A percentile compares a stretch with the other conserved stretches of the same genome.
Evolutionary conservation across 2,888 invertebrate species (phyloP).

Genomic region (Oasisia sp.): DNA sequence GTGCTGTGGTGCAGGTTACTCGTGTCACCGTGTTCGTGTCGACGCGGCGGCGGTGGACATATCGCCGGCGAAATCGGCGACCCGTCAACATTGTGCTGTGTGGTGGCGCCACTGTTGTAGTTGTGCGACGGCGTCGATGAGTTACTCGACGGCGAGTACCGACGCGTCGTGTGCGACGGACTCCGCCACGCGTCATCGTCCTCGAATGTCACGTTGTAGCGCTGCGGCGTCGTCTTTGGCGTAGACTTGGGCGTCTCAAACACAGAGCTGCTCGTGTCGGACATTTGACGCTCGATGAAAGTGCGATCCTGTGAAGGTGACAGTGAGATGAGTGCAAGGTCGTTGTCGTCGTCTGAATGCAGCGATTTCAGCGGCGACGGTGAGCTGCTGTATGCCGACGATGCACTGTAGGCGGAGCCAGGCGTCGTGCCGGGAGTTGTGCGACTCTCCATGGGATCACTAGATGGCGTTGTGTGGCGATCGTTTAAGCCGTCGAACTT

Average conservation of each 20-base stretch:
- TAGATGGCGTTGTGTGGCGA: slow-evolving; percentile 32
- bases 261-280: slow-evolving; percentile 53
- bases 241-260: slow-evolving; percentile 53
- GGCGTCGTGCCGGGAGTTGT: slow-evolving; percentile 34
- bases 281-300: slow-evolving; percentile 54
- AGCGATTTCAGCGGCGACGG: slow-evolving; percentile 26
- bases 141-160: slow-evolving; percentile 82
- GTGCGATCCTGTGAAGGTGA: slow-evolving; percentile 38
- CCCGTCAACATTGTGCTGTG: not conserved
- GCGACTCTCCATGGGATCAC: slow-evolving; percentile 39
- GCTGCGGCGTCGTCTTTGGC: slow-evolving; percentile 47
- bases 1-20: slow-evolving; percentile 36
- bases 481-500: slow-evolving; percentile 31
- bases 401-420: slow-evolving; percentile 37
- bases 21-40: slow-evolving; percentile 44
- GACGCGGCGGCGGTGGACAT: slow-evolving; percentile 44
- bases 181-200: slow-evolving; percentile 45
- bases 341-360: slow-evolving; percentile 27
- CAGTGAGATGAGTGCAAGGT: slow-evolving; percentile 37
- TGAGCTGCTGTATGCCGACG: slow-evolving; percentile 28
- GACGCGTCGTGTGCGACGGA: slow-evolving; percentile 68
- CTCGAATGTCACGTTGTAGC: slow-evolving; percentile 63
- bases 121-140: slow-evolving; percentile 68
- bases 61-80: not conserved
- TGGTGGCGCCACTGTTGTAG: not conserved